phyloP scores from a whole-genome alignment of 2,888 invertebrate species.

The Palloptera scutellata region DNA sequence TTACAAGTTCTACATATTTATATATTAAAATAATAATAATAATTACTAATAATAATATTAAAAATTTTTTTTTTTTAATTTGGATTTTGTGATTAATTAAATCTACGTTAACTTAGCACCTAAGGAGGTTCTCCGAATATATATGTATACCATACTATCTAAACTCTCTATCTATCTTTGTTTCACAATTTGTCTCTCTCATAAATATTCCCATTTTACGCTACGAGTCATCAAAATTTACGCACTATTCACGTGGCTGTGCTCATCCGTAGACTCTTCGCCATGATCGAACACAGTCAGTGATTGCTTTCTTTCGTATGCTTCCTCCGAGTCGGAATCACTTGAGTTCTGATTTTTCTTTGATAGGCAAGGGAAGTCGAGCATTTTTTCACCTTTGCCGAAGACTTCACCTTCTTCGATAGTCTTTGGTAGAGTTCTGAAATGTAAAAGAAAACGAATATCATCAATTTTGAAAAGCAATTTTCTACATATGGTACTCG shows the following conservation, averaged over 20 bases:
- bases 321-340: constrained; percentile 54
- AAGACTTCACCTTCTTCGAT: constrained; percentile 70
- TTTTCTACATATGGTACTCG: not conserved
- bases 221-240: constrained; percentile 25
- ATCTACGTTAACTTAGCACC: constrained; percentile 16
- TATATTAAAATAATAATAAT: too few relatives aligned
- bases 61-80: not conserved
- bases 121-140: constrained; percentile 5
- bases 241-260: constrained; percentile 43
- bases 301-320: constrained; percentile 57
- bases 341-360: constrained; percentile 45
- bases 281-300: constrained; percentile 45
- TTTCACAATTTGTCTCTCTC: too few relatives aligned
- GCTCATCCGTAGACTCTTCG: constrained; percentile 43
- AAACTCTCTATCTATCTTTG: not conserved
- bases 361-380: constrained; percentile 65
- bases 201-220: not conserved
- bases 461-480: not conserved
- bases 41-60: too few relatives aligned
- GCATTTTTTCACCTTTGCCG: constrained; percentile 67
- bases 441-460: constrained; percentile 8
- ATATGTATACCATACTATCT: not conserved
- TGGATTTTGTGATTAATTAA: not conserved
- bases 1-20: too few relatives aligned
- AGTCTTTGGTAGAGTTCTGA: constrained; percentile 68